Base-by-base conservation (phyloP, 1,140 invertebrate species). In the Orchestia grillus region DNA sequence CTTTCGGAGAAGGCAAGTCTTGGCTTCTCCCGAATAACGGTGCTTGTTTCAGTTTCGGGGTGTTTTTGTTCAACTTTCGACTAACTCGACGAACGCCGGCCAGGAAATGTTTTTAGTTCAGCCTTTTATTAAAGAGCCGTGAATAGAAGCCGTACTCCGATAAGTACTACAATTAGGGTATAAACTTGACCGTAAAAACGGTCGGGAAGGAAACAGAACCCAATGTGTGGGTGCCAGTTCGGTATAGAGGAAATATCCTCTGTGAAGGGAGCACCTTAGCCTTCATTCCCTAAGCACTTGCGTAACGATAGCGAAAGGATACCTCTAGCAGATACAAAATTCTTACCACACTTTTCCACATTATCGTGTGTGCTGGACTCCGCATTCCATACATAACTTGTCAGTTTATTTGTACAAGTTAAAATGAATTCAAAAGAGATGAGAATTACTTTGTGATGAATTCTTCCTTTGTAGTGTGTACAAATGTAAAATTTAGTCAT, bases 101-200 rank as follows among this genome's bases (percentile, higher is more conserved):
- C 62, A 90, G n/a, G 88, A 90, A 90, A 41, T 44, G 88, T 90
- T 42, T 90, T 90, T 36, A 90, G 88, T 28, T 90, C 11, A 44
- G 88, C 43, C 11, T 41, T 36, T 4, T 90, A 90, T 90, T 90
- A 90, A 90, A 90, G 88, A 90, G 88, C 88, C 15, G 3, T 90
- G 28, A 90, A 90, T 42, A 41, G 88, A 41, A 42, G 88, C 88
- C 88, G 42, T 90, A 4, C n/a, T 41, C 41, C 88, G n/a, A 90
- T 90, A 90, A 90, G 88, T 90, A 42, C 88, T 90, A 43, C 41
- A 41, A 90, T 90, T 90, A 90, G 28, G 43, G 88, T 43, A 42
- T 90, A 90, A 42, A 4, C n/a, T 90, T 44, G 88, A 44, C 41
- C n/a, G 43, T 44, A 90, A 90, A 90, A 90, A 90, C 88, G 15